phyloP scores from a whole-genome alignment of 2,113 vertebrate genomes.

The Upupa epops region DNA sequence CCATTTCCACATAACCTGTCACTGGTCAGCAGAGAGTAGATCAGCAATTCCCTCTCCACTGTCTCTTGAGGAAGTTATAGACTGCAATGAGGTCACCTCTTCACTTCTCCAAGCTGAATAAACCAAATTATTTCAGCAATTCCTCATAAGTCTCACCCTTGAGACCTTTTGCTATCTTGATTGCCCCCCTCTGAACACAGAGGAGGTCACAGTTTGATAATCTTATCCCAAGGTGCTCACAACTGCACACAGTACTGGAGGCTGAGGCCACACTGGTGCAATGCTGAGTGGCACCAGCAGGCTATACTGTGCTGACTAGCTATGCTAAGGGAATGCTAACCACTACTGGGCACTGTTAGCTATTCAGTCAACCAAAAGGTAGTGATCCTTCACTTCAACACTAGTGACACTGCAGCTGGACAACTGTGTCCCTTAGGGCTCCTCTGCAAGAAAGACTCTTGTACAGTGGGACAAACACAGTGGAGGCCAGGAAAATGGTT shows the following conservation, averaged over 20 bases:
- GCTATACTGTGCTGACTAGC: neutral
- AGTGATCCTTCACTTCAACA: neutral
- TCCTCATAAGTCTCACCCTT: neutral
- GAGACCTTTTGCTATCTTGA: neutral
- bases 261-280: neutral
- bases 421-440: neutral
- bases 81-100: neutral
- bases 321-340: neutral
- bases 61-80: neutral
- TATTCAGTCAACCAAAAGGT: neutral
- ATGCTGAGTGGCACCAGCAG: neutral
- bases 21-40: neutral
- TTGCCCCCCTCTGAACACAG: neutral
- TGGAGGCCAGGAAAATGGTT: neutral
- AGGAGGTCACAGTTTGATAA: neutral
- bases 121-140: neutral
- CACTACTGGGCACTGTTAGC: neutral
- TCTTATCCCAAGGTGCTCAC: neutral
- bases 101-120: neutral
- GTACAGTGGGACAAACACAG: fast-evolving
- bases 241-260: neutral
- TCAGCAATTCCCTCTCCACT: neutral
- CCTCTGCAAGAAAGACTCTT: neutral
- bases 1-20: neutral
- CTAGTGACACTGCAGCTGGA: neutral